These are phyloP conservation scores for Caenorhabditis japonica DNA, from an alignment of 2,888 invertebrate genomes.

Conservation along the genomic window DNA sequence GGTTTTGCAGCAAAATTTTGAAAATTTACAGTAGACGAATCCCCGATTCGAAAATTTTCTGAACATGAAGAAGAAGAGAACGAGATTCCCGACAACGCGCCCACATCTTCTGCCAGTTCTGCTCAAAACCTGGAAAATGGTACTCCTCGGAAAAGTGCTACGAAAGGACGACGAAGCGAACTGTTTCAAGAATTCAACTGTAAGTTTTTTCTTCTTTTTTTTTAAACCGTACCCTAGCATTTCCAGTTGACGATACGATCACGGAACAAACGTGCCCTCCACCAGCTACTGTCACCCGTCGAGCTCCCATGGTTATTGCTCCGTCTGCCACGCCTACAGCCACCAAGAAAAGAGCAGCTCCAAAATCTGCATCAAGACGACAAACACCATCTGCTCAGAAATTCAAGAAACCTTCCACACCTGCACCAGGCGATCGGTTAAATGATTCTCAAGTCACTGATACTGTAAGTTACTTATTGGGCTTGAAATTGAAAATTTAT, in stretches of 20 bases:
- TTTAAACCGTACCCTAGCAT: background rate
- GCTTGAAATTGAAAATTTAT: no score
- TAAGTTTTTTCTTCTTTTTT: background rate
- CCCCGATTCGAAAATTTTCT: conserved; percentile 3
- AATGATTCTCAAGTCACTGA: conserved; percentile 13
- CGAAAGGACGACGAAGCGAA: conserved; percentile 32
- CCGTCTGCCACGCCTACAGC: conserved; percentile 14
- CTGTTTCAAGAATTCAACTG: conserved; percentile 21
- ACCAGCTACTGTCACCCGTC: background rate
- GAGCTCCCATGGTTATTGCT: conserved; percentile 20
- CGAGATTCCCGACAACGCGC: background rate
- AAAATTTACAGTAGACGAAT: conserved; percentile 28
- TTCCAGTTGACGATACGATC: conserved; percentile 7
- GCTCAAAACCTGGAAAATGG: conserved; percentile 6
- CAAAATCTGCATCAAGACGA: conserved; percentile 2
- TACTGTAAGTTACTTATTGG: no score
- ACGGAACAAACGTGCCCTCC: background rate
- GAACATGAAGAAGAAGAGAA: background rate
- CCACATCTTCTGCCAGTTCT: background rate
- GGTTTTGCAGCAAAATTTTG: no score
- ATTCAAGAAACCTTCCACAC: conserved; percentile 34
- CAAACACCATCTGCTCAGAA: background rate
- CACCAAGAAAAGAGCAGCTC: background rate
- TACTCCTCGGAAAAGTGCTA: conserved; percentile 10
- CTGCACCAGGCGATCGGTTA: conserved; percentile 3